These are phyloP conservation scores for Drosophila austrosaltans DNA, from an alignment of 2,888 invertebrate genomes.

Conservation along the genomic window DNA sequence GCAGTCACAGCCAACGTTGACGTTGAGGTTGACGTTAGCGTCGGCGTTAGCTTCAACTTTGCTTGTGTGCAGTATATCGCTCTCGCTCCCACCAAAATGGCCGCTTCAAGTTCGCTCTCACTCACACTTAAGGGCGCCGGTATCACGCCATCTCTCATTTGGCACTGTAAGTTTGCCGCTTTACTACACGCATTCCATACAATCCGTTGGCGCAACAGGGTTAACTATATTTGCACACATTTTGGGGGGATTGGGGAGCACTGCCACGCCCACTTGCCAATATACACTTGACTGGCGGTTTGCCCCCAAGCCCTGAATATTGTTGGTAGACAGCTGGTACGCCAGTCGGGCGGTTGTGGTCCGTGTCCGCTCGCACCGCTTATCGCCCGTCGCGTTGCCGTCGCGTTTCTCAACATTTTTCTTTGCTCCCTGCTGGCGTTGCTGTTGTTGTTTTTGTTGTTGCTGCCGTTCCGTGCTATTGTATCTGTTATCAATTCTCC, in stretches of 20 bases:
- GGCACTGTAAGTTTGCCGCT: constrained; percentile 21
- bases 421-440: constrained; percentile 16
- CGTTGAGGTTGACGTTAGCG: constrained; percentile 32
- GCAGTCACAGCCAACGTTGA: constrained; percentile 32
- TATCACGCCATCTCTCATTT: constrained; percentile 34
- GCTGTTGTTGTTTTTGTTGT: constrained; percentile 22
- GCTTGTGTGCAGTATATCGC: constrained; percentile 31
- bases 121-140: constrained; percentile 32
- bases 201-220: constrained; percentile 67
- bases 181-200: constrained; percentile 27
- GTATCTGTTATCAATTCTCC: constrained; percentile 68
- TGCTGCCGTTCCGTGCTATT: constrained; percentile 25
- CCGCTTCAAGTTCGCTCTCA: constrained; percentile 51
- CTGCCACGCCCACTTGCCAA: constrained; percentile 64
- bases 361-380: constrained; percentile 68
- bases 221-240: constrained; percentile 50
- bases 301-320: constrained; percentile 23
- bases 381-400: constrained; percentile 57
- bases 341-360: constrained; percentile 61
- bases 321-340: constrained; percentile 47
- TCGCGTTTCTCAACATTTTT: constrained; percentile 41
- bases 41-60: constrained; percentile 15
- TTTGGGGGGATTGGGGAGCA: constrained; percentile 1
- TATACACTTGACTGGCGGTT: constrained; percentile 13
- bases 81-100: constrained; percentile 81